Evolutionary conservation across 1,140 invertebrate species (phyloP), one percentile per base, ranked within the genome.

Genomic region (Ditylenchus dipsaci): DNA sequence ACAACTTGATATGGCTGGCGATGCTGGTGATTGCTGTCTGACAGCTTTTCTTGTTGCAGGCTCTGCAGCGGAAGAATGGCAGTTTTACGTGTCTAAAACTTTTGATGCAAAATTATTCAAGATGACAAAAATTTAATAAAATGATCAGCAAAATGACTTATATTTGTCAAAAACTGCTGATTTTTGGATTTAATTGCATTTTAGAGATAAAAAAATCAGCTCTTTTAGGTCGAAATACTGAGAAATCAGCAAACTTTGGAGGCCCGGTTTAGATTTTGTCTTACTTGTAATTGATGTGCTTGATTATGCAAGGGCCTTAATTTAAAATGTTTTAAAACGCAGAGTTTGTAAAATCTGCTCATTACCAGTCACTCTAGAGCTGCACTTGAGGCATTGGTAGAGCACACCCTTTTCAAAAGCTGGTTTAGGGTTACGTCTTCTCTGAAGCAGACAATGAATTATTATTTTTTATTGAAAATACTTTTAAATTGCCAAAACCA

Each of bases 201-300:
- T n/a, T n/a, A n/a, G n/a, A n/a, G n/a, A n/a, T n/a, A n/a, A n/a
- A n/a, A n/a, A n/a, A n/a, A n/a, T n/a, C n/a, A n/a, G n/a, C n/a
- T n/a, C n/a, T n/a, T n/a, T n/a, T n/a, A n/a, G n/a, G n/a, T n/a
- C n/a, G n/a, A n/a, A n/a, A n/a, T n/a, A n/a, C n/a, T n/a, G n/a
- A n/a, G n/a, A n/a, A n/a, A n/a, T n/a, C n/a, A 45, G n/a, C n/a
- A 45, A 45, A 45, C n/a, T 45, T 45, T 45, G 43, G 11, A 45
- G 43, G 11, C 43, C 43, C 43, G 11, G 43, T 38, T 38, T 38
- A 38, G 33, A 38, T 3, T 38, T 38, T 38, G 3, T 38, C 23
- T 53, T 53, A 53, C 49, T 26, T 53, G 49, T 53, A 53, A 53
- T 53, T 53, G 3, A 53, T 53, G 23, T 53, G 49, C 23, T 53